phyloP scores from a whole-genome alignment of 2,888 invertebrate species.

The Pammene fasciana region DNA sequence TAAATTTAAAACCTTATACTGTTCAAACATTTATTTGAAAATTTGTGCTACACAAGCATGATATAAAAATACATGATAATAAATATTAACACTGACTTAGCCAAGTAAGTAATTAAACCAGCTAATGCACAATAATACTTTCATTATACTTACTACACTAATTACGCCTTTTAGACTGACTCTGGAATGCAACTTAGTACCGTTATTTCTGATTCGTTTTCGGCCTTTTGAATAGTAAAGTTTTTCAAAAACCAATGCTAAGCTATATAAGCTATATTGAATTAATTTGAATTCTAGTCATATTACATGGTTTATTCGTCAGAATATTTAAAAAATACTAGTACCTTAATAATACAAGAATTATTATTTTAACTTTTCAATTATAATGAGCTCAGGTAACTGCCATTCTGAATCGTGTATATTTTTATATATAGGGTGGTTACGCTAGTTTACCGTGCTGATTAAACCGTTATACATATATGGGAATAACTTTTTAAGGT shows the following conservation, averaged over 20 bases:
- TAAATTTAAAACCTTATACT: constrained; percentile 45
- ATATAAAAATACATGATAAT: constrained; percentile 81
- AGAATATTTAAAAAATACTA: constrained; percentile 45
- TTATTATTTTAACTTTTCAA: constrained; percentile 54
- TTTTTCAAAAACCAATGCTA: constrained; percentile 18
- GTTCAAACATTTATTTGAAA: constrained; percentile 81
- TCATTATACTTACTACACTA: constrained; percentile 69
- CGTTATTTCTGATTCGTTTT: constrained; percentile 34
- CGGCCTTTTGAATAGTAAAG: constrained; percentile 2
- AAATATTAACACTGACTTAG: constrained; percentile 81
- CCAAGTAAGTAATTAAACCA: constrained; percentile 67
- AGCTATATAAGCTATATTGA: constrained; percentile 8
- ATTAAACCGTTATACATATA: too few relatives aligned
- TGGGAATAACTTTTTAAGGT: too few relatives aligned
- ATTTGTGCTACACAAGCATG: constrained; percentile 83
- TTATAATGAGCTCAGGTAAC: constrained; percentile 72
- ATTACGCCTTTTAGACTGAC: constrained; percentile 47
- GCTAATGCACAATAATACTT: constrained; percentile 81
- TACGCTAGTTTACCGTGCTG: too few relatives aligned
- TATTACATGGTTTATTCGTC: background rate
- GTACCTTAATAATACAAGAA: constrained; percentile 58
- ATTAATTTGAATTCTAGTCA: background rate
- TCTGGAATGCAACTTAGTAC: constrained; percentile 61
- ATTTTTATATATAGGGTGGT: too few relatives aligned
- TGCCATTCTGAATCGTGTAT: constrained; percentile 63